Evolutionary conservation across 1,140 invertebrate genomes (phyloP), one percentile per base, ranked within the genome.

Genomic region (Nomia melanderi): DNA sequence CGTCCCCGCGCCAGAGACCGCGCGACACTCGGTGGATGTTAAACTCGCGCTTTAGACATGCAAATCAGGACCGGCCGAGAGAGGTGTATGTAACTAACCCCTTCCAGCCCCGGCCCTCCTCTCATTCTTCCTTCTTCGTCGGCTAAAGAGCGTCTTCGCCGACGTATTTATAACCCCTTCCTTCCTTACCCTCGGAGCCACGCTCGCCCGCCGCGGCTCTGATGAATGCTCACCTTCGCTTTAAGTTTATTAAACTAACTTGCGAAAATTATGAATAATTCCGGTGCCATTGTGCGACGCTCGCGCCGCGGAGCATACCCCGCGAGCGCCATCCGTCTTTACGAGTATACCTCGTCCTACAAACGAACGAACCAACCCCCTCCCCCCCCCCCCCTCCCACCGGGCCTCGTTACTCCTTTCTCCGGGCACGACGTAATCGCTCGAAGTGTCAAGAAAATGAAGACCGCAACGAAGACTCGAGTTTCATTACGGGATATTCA

Each of bases 161-260:
- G 87, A 90, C 79, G 87, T 91, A 90, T 91, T 90, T 91, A 91
- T 91, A 88, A 87, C 86, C 77, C 77, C 84, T 88, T 87, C 86
- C 89, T 89, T 90, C 85, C 88, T 59, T 39, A 56, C 41, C 64
- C 77, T 33, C 50, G 41, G 27, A 62, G 78, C 77, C 85, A 77
- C 80, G 83, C 76, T 79, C 44, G 8, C 77, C 78, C 76, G 56
- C 60, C 76, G 60, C 75, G 82, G 82, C 81, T 80, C 78, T 85
- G 87, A 88, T 88, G 84, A 89, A 89, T 87, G 84, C 87, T 79
- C 74, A 84, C 86, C 86, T 85, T 79, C 78, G 75, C 76, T 87
- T 86, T 77, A 84, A 88, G 86, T 88, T 89, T 88, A 87, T 90
- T 84, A 88, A 88, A 88, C 84, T 86, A 86, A 83, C 85, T 87